Evolutionary conservation across 2,888 invertebrate genomes (phyloP).

Genomic region (Zaprionus bogoriensis): DNA sequence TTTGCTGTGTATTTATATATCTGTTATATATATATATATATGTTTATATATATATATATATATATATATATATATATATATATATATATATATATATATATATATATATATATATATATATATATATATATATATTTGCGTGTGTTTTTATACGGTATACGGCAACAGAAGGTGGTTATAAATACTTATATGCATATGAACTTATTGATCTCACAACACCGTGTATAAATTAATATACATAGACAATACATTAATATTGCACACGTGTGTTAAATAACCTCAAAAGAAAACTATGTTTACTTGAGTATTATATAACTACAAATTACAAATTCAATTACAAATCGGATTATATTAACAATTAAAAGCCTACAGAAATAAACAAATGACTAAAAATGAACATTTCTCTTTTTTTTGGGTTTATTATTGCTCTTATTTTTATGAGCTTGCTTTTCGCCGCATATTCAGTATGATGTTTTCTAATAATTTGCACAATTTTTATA

Average conservation of each 20-base stretch:
- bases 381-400: conserved; percentile 24
- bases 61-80: neutral
- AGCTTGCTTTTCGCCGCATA: too few relatives aligned
- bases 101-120: neutral
- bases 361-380: conserved; percentile 57
- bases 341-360: conserved; percentile 29
- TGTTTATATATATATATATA: neutral
- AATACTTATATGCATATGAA: neutral
- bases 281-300: conserved; percentile 26
- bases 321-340: conserved; percentile 18
- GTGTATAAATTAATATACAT: too few relatives aligned
- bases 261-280: conserved; percentile 13
- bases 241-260: neutral
- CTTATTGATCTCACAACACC: neutral
- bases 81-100: conserved; percentile 1
- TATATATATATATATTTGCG: neutral
- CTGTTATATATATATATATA: neutral
- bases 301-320: conserved; percentile 13
- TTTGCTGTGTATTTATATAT: too few relatives aligned
- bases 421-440: neutral
- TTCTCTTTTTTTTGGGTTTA: conserved; percentile 13
- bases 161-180: neutral
- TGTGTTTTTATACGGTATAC: neutral
- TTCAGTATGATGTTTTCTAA: too few relatives aligned
- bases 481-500: too few relatives aligned